Evolutionary conservation across 2,797 vertebrate genomes (phyloP).

Genomic region (Coregonus sp.): DNA sequence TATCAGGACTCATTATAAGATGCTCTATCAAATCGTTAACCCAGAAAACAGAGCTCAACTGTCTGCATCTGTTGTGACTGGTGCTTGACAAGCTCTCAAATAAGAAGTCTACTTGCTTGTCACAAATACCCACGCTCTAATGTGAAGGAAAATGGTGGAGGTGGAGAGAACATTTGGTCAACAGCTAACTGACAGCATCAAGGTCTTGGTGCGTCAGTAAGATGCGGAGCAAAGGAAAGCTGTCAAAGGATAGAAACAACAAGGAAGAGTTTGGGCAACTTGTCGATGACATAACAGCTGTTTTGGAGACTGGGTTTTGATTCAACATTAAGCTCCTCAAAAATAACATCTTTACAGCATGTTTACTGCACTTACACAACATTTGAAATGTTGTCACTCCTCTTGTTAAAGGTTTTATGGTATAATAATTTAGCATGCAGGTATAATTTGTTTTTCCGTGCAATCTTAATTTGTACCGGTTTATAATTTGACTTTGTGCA

Average conservation of each 20-base stretch:
- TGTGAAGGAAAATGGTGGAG: neutral
- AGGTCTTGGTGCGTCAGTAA: neutral
- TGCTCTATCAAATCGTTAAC: no score
- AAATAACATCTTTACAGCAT: neutral
- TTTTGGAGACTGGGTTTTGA: neutral
- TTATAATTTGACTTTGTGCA: no score
- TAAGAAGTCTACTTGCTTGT: neutral
- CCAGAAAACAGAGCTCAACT: neutral
- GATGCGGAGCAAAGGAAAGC: neutral
- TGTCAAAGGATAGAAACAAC: slow-evolving; percentile 2
- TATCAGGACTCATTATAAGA: neutral
- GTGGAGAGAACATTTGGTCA: neutral
- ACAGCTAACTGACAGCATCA: slow-evolving; percentile 2
- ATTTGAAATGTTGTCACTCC: no score
- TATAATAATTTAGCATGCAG: no score
- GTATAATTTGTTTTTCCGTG: no score
- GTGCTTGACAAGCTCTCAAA: neutral
- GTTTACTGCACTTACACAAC: no score
- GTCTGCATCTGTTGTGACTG: neutral
- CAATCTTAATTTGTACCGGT: no score
- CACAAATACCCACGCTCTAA: neutral
- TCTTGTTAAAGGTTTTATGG: no score
- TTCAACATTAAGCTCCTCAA: neutral
- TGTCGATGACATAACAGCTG: neutral
- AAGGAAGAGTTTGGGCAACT: neutral